Percentiles rank a stretch among this genome's conserved stretches.
Conservation (phyloP, 1,140 invertebrate species). For the Brachionus rubens region DNA sequence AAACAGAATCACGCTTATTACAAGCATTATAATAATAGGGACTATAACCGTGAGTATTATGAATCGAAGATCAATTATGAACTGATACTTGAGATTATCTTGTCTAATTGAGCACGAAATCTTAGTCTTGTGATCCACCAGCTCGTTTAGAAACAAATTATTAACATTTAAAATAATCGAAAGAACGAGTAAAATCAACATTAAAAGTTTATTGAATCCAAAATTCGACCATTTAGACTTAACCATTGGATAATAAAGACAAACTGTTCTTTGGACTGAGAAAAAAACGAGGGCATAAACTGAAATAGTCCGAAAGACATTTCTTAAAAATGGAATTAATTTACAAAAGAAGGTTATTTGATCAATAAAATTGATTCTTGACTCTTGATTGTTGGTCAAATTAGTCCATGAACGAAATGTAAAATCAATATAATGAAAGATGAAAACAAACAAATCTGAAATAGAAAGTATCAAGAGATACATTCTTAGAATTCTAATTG, state of each 20-base stretch:
- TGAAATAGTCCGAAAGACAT: background rate
- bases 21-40: background rate
- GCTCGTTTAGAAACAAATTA: background rate
- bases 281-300: background rate
- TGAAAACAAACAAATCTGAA: background rate
- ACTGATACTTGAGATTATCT: background rate
- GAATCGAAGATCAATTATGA: background rate
- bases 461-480: background rate
- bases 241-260: background rate
- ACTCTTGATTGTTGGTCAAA: background rate
- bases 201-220: background rate
- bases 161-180: background rate
- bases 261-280: background rate
- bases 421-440: conserved; percentile 23
- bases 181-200: background rate
- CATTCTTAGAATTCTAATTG: background rate
- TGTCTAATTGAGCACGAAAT: background rate
- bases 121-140: background rate
- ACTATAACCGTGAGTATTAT: background rate
- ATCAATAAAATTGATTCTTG: background rate
- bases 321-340: background rate
- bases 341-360: background rate
- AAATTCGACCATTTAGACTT: background rate
- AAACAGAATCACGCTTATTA: background rate
- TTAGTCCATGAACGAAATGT: conserved; percentile 2